Evolutionary conservation across 2,113 vertebrate genomes (phyloP), one percentile per base, ranked within the genome.

Genomic region (Dipodomys spectabilis): DNA sequence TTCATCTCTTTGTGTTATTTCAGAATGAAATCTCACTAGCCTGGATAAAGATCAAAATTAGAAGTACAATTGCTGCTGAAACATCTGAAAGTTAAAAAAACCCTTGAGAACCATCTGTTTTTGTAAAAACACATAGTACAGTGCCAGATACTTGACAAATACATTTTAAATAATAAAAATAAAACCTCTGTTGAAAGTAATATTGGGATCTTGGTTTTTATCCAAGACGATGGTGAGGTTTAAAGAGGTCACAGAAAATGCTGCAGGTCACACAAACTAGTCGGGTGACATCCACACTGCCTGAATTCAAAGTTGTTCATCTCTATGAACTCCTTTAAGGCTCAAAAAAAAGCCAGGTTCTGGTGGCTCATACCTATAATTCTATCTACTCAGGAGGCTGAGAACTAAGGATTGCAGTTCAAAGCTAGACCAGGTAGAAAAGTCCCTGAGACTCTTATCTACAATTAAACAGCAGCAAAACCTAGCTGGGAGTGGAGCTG

Each of bases 61-160:
- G 57, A 45, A 82, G 19, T 1, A 73, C 13, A 27, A 10, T 67
- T 87, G 53, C 68, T 49, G 57, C 71, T 79, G 12, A 81, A 25
- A 19, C 20, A 67, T 49, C 13, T 62, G 39, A n/a, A 80, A 68
- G 30, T 74, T 39, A 69, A 39, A 71, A 72, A n/a, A 39, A 39
- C 39, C 39, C 5, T 39, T 39, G 39, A 6, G 39, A 39, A 39
- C 39, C 39, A 39, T 39, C 32, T 69, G 22, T 28, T 18, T 79
- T 92, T 92, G 71, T 82, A 74, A 79, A 79, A 82, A 72, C 57
- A 23, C 27, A 39, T 77, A 86, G 45, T 91, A 83, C 10, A 64
- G 23, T 72, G 39, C 6, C 72, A 77, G 44, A 45, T 44, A 79
- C 72, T 49, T 23, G 35, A 30, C 44, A 73, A 53, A 62, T 78